These are phyloP conservation scores for Protodeltote pygarga DNA, from an alignment of 2,888 invertebrate genomes.

Conservation along the genomic window DNA sequence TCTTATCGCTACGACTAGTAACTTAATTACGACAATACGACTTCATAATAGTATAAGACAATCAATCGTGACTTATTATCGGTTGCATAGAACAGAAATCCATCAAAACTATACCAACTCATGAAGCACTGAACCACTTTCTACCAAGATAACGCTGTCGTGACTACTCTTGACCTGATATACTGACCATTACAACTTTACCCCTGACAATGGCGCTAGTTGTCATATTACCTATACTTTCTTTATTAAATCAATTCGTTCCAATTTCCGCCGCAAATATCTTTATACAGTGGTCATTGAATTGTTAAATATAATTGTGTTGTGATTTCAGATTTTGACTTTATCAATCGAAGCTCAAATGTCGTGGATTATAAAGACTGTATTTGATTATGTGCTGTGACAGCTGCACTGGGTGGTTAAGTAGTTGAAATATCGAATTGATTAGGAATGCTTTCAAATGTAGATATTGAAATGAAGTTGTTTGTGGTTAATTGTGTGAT, in stretches of 20 bases:
- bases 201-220: constrained; percentile 46
- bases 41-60: constrained; percentile 58
- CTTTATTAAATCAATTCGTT: constrained; percentile 31
- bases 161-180: constrained; percentile 68
- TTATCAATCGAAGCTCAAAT: constrained; percentile 32
- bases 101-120: constrained; percentile 69
- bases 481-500: background rate
- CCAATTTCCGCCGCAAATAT: constrained; percentile 23
- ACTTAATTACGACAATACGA: constrained; percentile 57
- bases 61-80: constrained; percentile 82
- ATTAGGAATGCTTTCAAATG: constrained; percentile 1
- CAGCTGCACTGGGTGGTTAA: constrained; percentile 15
- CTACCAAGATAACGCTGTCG: constrained; percentile 67
- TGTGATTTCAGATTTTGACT: constrained; percentile 28
- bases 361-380: constrained; percentile 17
- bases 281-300: constrained; percentile 23
- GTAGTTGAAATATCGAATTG: constrained; percentile 1
- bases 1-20: constrained; percentile 40
- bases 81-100: constrained; percentile 64
- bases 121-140: constrained; percentile 81
- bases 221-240: constrained; percentile 31
- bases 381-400: constrained; percentile 26
- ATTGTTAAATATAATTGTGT: constrained; percentile 34
- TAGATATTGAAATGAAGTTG: background rate
- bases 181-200: constrained; percentile 47